phyloP scores from a whole-genome alignment of 2,888 invertebrate species.

The Coelopa pilipes region DNA sequence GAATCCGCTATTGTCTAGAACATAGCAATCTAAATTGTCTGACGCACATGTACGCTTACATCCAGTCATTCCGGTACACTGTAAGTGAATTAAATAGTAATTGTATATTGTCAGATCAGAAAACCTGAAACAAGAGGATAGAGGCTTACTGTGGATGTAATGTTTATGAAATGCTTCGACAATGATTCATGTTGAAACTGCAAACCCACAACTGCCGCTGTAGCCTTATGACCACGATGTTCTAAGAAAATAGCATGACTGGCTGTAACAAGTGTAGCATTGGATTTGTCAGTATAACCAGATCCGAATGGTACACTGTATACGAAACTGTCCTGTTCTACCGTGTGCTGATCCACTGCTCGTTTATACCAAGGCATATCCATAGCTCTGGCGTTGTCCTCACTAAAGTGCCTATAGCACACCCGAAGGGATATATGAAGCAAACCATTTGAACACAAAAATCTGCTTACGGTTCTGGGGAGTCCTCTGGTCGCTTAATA shows the following conservation, averaged over 20 bases:
- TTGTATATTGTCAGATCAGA: not conserved
- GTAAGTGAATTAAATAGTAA: slow-evolving; percentile 46
- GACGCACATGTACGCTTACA: slow-evolving; percentile 89
- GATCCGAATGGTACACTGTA: slow-evolving; percentile 75
- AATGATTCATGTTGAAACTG: slow-evolving; percentile 87
- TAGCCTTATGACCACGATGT: slow-evolving; percentile 83
- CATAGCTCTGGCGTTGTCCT: slow-evolving; percentile 81
- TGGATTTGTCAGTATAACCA: slow-evolving; percentile 67
- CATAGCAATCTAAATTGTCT: slow-evolving; percentile 89
- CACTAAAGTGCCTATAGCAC: slow-evolving; percentile 79
- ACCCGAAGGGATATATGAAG: not conserved
- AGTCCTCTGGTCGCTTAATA: slow-evolving; percentile 69
- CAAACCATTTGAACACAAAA: not conserved
- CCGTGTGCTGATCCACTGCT: slow-evolving; percentile 87
- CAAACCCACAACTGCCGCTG: slow-evolving; percentile 91
- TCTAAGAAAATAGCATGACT: slow-evolving; percentile 91
- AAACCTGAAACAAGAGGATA: not conserved
- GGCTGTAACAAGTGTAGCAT: slow-evolving; percentile 81
- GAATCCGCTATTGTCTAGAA: slow-evolving; percentile 94
- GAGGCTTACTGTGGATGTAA: slow-evolving; percentile 81
- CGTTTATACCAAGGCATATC: slow-evolving; percentile 92
- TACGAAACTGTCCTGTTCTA: slow-evolving; percentile 90
- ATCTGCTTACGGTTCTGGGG: slow-evolving; percentile 75
- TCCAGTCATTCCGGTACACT: slow-evolving; percentile 75
- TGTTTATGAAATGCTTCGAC: slow-evolving; percentile 86